Evolutionary conservation across 2,113 vertebrate species (phyloP).

Genomic region (Ascaphus truei): DNA sequence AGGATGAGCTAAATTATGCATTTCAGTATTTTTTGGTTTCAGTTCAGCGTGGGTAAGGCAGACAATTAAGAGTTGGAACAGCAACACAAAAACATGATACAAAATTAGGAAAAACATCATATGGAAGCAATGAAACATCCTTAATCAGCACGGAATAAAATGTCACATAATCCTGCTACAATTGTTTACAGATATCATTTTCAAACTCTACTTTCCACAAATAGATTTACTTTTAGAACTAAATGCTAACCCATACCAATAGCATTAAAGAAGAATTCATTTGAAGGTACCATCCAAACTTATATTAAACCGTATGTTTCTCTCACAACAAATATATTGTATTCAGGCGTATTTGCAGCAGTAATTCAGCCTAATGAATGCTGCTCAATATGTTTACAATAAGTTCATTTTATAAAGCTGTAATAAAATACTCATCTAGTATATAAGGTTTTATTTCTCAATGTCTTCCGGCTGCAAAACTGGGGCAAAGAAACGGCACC

Average conservation of each 20-base stretch:
- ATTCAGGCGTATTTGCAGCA: not conserved
- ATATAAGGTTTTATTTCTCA: too few species aligned
- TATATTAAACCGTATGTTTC: not conserved
- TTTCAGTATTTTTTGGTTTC: not conserved
- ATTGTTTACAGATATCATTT: constrained; percentile 21
- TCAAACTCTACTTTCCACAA: not conserved
- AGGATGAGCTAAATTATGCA: not conserved
- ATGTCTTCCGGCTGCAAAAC: too few species aligned
- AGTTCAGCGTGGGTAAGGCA: not conserved
- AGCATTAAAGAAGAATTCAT: not conserved
- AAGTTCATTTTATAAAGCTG: not conserved
- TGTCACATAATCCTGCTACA: constrained; percentile 16
- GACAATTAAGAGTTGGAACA: constrained; percentile 8
- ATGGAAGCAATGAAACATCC: constrained; percentile 26
- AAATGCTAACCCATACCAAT: not conserved
- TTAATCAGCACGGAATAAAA: constrained; percentile 22
- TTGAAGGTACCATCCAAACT: not conserved
- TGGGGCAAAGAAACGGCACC: too few species aligned
- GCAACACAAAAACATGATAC: not conserved
- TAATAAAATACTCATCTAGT: not conserved
- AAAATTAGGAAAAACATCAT: constrained; percentile 6
- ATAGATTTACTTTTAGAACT: not conserved
- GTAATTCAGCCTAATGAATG: not conserved
- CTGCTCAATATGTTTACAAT: not conserved
- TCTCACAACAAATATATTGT: not conserved